Evolutionary conservation across 2,888 invertebrate genomes (phyloP).

Genomic region (Eupithecia subfuscata): DNA sequence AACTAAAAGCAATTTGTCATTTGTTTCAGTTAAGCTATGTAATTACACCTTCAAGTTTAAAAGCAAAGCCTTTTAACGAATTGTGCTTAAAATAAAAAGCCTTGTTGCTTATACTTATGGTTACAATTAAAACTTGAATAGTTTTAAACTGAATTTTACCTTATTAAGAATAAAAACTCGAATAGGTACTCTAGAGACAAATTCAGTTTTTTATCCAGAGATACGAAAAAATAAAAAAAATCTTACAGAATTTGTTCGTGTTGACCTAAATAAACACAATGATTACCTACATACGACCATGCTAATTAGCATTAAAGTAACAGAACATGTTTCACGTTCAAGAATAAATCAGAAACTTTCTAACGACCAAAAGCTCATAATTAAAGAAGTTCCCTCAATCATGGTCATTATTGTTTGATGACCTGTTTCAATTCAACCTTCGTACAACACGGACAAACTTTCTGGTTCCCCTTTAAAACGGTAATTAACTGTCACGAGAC

Average conservation of each 20-base stretch:
- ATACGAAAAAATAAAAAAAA: too few species aligned
- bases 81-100: background rate
- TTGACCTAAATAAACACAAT: too few species aligned
- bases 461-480: background rate
- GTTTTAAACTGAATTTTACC: background rate
- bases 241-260: too few species aligned
- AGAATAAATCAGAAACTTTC: background rate
- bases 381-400: slow-evolving; percentile 18
- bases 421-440: slow-evolving; percentile 1
- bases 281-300: too few species aligned
- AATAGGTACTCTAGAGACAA: too few species aligned
- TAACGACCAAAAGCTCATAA: slow-evolving; percentile 5
- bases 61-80: background rate
- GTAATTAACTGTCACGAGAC: background rate
- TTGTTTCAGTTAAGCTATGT: background rate
- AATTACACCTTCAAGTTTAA: background rate
- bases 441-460: background rate
- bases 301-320: background rate
- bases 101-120: background rate
- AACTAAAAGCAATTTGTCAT: background rate
- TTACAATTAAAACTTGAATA: background rate
- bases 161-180: too few species aligned
- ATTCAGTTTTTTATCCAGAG: too few species aligned
- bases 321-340: background rate
- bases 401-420: slow-evolving; percentile 7